Conservation (phyloP, 2,797 vertebrate genomes). For the Numenius phaeopus region DNA sequence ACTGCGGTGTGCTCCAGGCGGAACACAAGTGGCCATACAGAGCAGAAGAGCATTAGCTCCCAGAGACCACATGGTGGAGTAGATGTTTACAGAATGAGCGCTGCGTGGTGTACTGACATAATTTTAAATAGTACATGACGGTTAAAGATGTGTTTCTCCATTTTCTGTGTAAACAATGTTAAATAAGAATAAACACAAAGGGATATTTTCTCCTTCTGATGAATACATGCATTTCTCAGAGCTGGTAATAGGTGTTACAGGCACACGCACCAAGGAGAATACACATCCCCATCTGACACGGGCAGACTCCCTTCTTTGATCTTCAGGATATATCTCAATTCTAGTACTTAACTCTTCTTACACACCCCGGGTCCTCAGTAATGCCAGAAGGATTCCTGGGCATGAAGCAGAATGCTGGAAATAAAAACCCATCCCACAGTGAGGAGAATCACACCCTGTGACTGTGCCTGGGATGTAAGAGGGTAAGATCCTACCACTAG, state of each 20-base stretch:
- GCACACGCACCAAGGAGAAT: not conserved
- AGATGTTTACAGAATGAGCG: slow-evolving; percentile 69
- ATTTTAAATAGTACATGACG: slow-evolving; percentile 57
- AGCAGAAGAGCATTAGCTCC: slow-evolving; percentile 61
- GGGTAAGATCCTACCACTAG: not conserved
- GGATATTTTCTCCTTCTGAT: slow-evolving; percentile 56
- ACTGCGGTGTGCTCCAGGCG: slow-evolving; percentile 38
- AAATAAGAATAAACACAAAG: slow-evolving; percentile 73
- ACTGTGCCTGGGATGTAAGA: not conserved
- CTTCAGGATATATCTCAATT: slow-evolving; percentile 42
- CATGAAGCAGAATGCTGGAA: not conserved
- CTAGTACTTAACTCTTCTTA: not conserved
- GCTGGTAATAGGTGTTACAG: not conserved
- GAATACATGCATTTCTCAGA: slow-evolving; percentile 21
- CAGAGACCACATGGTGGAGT: slow-evolving; percentile 76
- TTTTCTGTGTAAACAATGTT: slow-evolving; percentile 75
- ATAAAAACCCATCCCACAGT: not conserved
- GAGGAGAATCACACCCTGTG: not conserved
- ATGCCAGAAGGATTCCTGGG: not conserved
- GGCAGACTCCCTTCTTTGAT: not conserved
- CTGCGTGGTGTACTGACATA: slow-evolving; percentile 4
- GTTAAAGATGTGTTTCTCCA: slow-evolving; percentile 73
- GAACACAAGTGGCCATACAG: not conserved
- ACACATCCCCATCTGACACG: not conserved
- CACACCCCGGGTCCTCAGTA: not conserved